Conservation (phyloP, 2,797 vertebrate genomes). For the Thamnophis elegans region DNA sequence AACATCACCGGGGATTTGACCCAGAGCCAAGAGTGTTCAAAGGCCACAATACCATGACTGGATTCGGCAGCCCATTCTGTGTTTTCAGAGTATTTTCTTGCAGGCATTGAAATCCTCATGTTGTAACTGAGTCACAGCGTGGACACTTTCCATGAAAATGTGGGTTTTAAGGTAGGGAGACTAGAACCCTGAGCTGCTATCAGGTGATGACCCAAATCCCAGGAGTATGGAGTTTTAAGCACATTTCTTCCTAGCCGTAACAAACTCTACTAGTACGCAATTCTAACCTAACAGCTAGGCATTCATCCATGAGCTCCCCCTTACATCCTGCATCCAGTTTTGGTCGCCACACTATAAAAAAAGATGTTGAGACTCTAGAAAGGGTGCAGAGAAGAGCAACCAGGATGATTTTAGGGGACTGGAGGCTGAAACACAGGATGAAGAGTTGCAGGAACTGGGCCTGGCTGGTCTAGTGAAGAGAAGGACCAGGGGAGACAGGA, state of each 20-base stretch:
- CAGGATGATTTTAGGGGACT: no score
- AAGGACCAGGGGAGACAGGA: no score
- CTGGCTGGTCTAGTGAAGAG: no score
- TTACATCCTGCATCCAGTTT: no score
- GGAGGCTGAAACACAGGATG: no score
- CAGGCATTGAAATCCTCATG: neutral
- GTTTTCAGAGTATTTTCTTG: neutral
- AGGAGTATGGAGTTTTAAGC: no score
- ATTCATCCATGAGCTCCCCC: neutral
- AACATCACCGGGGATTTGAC: neutral
- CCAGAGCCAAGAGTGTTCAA: neutral
- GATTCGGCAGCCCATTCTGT: neutral
- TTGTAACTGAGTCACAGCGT: neutral
- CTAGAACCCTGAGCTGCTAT: neutral
- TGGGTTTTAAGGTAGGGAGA: neutral
- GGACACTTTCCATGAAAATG: neutral
- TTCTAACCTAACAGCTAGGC: neutral
- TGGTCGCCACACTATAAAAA: no score
- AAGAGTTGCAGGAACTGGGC: no score
- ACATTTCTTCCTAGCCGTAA: neutral
- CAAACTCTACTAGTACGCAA: no score
- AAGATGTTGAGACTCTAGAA: no score
- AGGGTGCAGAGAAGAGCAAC: no score
- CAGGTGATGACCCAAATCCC: neutral
- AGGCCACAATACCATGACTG: neutral